These are phyloP conservation scores for Trichonephila clavipes DNA, from an alignment of 1,140 invertebrate species.

Conservation along the genomic window DNA sequence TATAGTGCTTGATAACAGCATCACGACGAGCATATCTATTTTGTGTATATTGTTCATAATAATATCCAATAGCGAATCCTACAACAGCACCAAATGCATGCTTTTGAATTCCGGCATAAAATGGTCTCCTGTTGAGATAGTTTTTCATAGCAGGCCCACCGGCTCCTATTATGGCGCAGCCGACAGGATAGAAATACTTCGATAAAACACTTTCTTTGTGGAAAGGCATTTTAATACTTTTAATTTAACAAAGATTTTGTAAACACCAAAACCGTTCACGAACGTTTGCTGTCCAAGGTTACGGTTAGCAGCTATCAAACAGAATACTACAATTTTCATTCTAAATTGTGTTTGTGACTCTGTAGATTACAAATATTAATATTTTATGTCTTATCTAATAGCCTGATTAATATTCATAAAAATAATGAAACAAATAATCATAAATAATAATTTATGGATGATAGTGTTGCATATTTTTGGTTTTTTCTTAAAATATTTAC, in stretches of 20 bases:
- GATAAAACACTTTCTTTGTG: conserved; percentile 62
- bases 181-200: conserved; percentile 50
- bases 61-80: conserved; percentile 60
- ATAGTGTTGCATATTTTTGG: no score
- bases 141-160: not conserved
- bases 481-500: no score
- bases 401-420: not conserved
- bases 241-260: not conserved
- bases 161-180: not conserved
- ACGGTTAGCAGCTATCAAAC: conserved; percentile 20
- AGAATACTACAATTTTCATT: not conserved
- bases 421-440: not conserved
- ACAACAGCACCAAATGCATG: conserved; percentile 17
- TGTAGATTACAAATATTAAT: not conserved
- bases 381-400: not conserved
- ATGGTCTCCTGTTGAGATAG: not conserved
- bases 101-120: conserved; percentile 70
- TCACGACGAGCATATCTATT: conserved; percentile 67
- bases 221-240: not conserved
- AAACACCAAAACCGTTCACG: not conserved
- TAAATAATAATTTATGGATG: no score
- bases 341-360: not conserved
- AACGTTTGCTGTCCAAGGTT: conserved; percentile 6
- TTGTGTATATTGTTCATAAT: conserved; percentile 28
- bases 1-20: conserved; percentile 78